Evolutionary conservation across 2,888 invertebrate species (phyloP).

Genomic region (Rhodophaea formosa): DNA sequence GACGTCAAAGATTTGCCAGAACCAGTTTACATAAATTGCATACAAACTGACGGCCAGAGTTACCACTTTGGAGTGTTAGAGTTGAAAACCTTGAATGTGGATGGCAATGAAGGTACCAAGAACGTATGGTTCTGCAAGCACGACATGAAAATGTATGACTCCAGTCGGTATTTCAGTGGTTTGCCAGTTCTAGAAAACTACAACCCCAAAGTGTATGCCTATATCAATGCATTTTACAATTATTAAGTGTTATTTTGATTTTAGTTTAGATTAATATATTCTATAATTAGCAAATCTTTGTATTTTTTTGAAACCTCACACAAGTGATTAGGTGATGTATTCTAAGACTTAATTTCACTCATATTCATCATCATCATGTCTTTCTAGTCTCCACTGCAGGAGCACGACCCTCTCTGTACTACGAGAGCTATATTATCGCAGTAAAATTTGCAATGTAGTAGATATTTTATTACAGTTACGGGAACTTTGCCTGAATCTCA

Average conservation of each 20-base stretch:
- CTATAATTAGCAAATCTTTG: conserved; percentile 30
- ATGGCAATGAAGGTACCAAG: conserved; percentile 80
- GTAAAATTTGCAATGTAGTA: too few relatives aligned
- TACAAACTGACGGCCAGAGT: conserved; percentile 88
- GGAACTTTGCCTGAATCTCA: too few relatives aligned
- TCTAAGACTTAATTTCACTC: too few relatives aligned
- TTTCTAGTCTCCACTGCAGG: too few relatives aligned
- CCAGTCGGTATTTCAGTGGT: conserved; percentile 83
- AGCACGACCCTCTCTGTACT: too few relatives aligned
- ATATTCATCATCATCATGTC: too few relatives aligned
- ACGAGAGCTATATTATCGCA: too few relatives aligned
- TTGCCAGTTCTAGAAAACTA: conserved; percentile 86
- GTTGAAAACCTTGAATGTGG: conserved; percentile 88
- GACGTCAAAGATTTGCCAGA: conserved; percentile 84
- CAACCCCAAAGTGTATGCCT: conserved; percentile 88
- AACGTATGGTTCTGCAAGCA: conserved; percentile 91
- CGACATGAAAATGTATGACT: conserved; percentile 83
- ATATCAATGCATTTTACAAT: conserved; percentile 89
- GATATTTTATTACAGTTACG: too few relatives aligned
- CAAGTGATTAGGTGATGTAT: too few relatives aligned
- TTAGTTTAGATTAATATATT: conserved; percentile 42
- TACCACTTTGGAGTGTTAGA: conserved; percentile 93
- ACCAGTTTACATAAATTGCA: conserved; percentile 90
- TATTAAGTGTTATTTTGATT: conserved; percentile 62
- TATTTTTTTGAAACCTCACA: conserved; percentile 23